Base-by-base conservation (phyloP, 2,888 invertebrate genomes). In the Hermaeophaga mercurialis region DNA sequence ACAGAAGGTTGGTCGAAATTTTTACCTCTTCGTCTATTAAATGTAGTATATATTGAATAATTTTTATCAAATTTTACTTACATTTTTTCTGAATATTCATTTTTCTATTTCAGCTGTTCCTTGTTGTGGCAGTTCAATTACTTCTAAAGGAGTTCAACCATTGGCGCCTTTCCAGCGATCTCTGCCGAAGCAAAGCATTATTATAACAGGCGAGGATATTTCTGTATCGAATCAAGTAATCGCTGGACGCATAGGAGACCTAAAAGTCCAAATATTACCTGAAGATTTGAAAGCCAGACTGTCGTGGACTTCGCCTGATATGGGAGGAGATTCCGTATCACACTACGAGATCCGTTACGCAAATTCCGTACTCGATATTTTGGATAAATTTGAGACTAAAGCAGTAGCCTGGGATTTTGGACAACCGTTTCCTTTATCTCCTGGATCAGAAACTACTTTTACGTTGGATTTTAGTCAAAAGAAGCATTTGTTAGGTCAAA, bases 251-350 rank as follows among this genome's bases (percentile, higher is more conserved):
- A 81, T 85, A 28, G 82, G 82, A 0, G 84, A 86, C 72, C 72
- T 86, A 9, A 73, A 75, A 41, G 80, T 79, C 0, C 77, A 80
- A 15, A 72, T 80, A 1, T 67, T 80, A 11, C 71, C 77, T 0
- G 75, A 78, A 47, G 76, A 79, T 19, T 79, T 80, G 64, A 79
- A 80, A 28, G 80, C 81, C 1, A 75, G 80, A 9, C 73, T 86
- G 6, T 75, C 78, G 0, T 85, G 85, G 84, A 84, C 85, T 1
- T 80, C 85, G 2, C 84, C 85, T 0, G 85, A 82, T 61, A 79
- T 82, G 79, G 82, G 81, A 1, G 81, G 81, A 0, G 69, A 76
- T 11, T 75, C 74, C 19, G 81, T 82, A 0, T 74, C 78, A 1
- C 73, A 78, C n/a, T 83, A 83, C 64, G 82, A 83, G 65, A 75